Percentiles rank a stretch among this genome's conserved stretches.
Evolutionary conservation across 2,797 vertebrate species (phyloP).

Genomic region (Cottoperca gobio): DNA sequence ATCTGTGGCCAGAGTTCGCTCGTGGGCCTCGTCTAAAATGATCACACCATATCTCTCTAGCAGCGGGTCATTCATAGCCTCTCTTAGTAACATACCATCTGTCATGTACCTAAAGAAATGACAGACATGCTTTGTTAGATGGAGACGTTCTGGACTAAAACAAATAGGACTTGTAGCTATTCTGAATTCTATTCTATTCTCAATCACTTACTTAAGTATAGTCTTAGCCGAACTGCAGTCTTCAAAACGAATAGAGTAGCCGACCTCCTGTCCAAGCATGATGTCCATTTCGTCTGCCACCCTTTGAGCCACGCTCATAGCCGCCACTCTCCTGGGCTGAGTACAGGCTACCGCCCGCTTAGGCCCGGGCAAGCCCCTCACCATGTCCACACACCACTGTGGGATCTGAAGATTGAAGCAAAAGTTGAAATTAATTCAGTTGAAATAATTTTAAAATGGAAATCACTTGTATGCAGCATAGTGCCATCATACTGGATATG

Average conservation of each 20-base stretch:
- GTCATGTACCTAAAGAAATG: slow-evolving; percentile 93
- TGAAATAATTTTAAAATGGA: not conserved
- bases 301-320: slow-evolving; percentile 98
- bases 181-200: no score
- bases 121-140: not conserved
- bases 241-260: slow-evolving; percentile 98
- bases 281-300: slow-evolving; percentile 99
- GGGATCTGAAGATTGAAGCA: slow-evolving; percentile 88
- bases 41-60: slow-evolving; percentile 97
- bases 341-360: slow-evolving; percentile 97
- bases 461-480: not conserved
- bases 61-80: slow-evolving; percentile 99
- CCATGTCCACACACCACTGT: slow-evolving; percentile 99
- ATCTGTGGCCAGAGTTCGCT: slow-evolving; percentile 97
- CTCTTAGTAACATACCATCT: slow-evolving; percentile 97
- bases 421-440: not conserved
- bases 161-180: not conserved
- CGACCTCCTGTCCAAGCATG: slow-evolving; percentile 98
- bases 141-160: not conserved
- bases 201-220: slow-evolving; percentile 92
- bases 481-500: not conserved
- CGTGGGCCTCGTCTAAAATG: slow-evolving; percentile 98
- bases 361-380: slow-evolving; percentile 92
- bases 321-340: slow-evolving; percentile 96
- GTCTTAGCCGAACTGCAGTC: slow-evolving; percentile 99